These are phyloP conservation scores for Danionella cerebrum DNA, from an alignment of 2,113 vertebrate species.

Conservation along the genomic window DNA sequence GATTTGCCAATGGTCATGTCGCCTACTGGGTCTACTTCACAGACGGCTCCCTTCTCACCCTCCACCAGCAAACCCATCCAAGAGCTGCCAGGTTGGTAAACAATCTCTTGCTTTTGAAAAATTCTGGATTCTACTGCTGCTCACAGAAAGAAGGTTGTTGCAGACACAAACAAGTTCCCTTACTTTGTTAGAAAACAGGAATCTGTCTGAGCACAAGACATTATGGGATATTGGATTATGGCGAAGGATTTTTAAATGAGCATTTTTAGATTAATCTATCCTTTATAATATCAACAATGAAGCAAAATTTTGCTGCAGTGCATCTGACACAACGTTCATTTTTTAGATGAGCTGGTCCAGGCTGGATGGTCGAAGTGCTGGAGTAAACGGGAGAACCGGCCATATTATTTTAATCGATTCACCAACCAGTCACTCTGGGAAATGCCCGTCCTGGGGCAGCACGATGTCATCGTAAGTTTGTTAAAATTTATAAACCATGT, in stretches of 20 bases:
- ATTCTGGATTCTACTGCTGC: neutral
- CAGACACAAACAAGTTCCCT: no score
- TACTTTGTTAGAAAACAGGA: no score
- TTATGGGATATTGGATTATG: no score
- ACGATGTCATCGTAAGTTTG: constrained; percentile 90
- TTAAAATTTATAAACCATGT: no score
- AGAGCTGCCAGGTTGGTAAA: constrained; percentile 83
- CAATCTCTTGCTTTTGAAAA: neutral
- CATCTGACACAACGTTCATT: no score
- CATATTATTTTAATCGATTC: constrained; percentile 96
- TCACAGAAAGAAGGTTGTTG: no score
- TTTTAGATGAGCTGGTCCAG: constrained; percentile 91
- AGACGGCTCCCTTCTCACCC: constrained; percentile 81
- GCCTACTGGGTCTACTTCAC: constrained; percentile 74
- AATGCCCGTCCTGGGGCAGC: constrained; percentile 91
- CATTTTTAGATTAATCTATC: no score
- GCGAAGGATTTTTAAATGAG: no score
- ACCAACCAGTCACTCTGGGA: constrained; percentile 99
- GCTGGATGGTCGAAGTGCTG: constrained; percentile 98
- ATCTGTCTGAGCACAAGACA: no score
- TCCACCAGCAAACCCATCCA: constrained; percentile 78
- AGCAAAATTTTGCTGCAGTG: no score
- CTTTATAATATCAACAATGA: no score
- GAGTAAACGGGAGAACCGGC: constrained; percentile 92
- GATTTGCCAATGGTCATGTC: constrained; percentile 80